Conservation (phyloP, 2,113 vertebrate species). For the Cranoglanis bouderius region DNA sequence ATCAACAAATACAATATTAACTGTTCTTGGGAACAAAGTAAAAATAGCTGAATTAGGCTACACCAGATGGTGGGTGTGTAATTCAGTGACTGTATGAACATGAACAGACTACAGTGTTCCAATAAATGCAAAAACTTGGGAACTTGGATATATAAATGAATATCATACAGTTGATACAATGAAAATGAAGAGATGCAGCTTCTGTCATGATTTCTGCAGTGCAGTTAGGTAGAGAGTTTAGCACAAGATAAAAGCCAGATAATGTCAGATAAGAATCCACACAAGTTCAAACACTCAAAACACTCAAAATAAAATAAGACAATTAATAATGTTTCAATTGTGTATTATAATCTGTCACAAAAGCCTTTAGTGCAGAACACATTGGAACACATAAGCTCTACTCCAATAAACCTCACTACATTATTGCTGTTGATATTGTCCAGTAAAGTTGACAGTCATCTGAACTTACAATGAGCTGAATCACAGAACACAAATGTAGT, state of each 20-base stretch:
- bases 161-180: not conserved
- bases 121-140: not conserved
- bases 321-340: not conserved
- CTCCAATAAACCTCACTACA: not conserved
- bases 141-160: not conserved
- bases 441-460: not conserved
- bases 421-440: not conserved
- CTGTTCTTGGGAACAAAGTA: conserved; percentile 27
- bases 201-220: not conserved
- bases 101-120: not conserved
- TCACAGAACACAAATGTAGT: not conserved
- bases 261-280: not conserved
- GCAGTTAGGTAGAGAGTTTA: not conserved
- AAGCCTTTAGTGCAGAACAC: not conserved
- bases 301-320: not conserved
- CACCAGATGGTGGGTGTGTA: not conserved
- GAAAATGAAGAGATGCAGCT: not conserved
- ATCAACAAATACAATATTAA: conserved; percentile 32
- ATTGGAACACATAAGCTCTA: not conserved
- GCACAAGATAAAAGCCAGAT: not conserved
- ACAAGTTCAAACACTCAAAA: not conserved
- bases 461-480: not conserved
- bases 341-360: not conserved
- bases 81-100: not conserved
- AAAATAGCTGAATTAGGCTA: conserved; percentile 44